A percentile compares a stretch with the other conserved stretches of the same genome.
Evolutionary conservation across 2,888 invertebrate species (phyloP).

Genomic region (Drymonia ruficornis): DNA sequence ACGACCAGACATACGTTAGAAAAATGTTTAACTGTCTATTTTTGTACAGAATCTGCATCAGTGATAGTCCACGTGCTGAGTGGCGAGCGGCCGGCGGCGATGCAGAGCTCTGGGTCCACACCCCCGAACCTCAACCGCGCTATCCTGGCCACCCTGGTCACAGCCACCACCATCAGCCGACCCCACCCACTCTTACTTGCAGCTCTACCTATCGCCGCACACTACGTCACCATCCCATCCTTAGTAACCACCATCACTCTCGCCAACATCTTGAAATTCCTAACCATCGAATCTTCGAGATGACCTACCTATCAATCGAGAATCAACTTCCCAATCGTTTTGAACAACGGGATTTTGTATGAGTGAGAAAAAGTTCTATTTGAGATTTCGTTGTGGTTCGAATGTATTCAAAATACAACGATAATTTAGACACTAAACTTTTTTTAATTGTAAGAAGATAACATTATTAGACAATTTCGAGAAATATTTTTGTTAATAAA

Average conservation of each 20-base stretch:
- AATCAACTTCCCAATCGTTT: constrained; percentile 36
- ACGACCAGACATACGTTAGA: no score
- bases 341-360: constrained; percentile 36
- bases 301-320: constrained; percentile 66
- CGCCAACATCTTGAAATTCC: constrained; percentile 30
- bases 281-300: constrained; percentile 49
- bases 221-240: constrained; percentile 44
- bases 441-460: constrained; percentile 36
- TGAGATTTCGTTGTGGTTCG: constrained; percentile 39
- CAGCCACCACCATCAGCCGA: constrained; percentile 56
- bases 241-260: constrained; percentile 41
- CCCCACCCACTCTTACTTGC: constrained; percentile 45
- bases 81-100: constrained; percentile 88
- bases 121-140: constrained; percentile 64
- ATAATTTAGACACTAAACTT: constrained; percentile 41
- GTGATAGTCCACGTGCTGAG: constrained; percentile 94
- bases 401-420: constrained; percentile 61
- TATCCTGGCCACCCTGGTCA: constrained; percentile 57
- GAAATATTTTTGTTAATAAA: constrained; percentile 25
- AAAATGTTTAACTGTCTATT: constrained; percentile 6
- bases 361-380: constrained; percentile 32
- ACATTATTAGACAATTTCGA: constrained; percentile 34
- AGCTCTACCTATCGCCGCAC: constrained; percentile 44
- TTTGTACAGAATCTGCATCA: constrained; percentile 88
- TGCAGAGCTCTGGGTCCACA: constrained; percentile 83